These are phyloP conservation scores for Drosophila algonquin DNA, from an alignment of 2,888 invertebrate genomes.

Conservation along the genomic window DNA sequence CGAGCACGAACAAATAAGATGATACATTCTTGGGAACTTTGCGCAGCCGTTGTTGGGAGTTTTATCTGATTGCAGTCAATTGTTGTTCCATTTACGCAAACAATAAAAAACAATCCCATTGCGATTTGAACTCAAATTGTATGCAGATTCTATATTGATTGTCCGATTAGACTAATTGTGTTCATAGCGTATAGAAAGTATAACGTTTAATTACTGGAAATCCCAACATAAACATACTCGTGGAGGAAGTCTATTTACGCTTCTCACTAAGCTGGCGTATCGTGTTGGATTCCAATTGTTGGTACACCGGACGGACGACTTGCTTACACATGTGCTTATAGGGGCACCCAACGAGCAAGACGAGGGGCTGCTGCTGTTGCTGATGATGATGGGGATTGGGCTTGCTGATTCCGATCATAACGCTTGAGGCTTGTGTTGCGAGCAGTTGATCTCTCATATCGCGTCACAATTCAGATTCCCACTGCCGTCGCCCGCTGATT, in stretches of 20 bases:
- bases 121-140: constrained; percentile 9
- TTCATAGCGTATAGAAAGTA: constrained; percentile 1
- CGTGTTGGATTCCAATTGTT: constrained; percentile 33
- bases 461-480: constrained; percentile 21
- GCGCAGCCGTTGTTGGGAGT: constrained; percentile 16
- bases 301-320: not conserved
- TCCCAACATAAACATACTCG: constrained; percentile 12
- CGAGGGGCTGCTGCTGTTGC: not conserved
- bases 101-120: constrained; percentile 2
- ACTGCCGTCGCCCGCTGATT: constrained; percentile 55
- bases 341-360: constrained; percentile 5
- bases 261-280: constrained; percentile 12
- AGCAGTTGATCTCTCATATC: constrained; percentile 20
- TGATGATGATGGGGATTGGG: not conserved
- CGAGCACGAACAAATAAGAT: constrained; percentile 19
- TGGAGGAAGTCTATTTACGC: constrained; percentile 28
- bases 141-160: constrained; percentile 5
- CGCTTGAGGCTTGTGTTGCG: constrained; percentile 19
- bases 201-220: constrained; percentile 16
- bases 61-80: constrained; percentile 21
- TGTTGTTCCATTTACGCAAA: constrained; percentile 35
- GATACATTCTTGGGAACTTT: constrained; percentile 21
- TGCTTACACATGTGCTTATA: not conserved
- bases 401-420: constrained; percentile 17
- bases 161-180: not conserved